Percentiles rank a stretch among this genome's conserved stretches.
Evolutionary conservation across 2,113 vertebrate species (phyloP).

Genomic region (Orientallactaga bullata): DNA sequence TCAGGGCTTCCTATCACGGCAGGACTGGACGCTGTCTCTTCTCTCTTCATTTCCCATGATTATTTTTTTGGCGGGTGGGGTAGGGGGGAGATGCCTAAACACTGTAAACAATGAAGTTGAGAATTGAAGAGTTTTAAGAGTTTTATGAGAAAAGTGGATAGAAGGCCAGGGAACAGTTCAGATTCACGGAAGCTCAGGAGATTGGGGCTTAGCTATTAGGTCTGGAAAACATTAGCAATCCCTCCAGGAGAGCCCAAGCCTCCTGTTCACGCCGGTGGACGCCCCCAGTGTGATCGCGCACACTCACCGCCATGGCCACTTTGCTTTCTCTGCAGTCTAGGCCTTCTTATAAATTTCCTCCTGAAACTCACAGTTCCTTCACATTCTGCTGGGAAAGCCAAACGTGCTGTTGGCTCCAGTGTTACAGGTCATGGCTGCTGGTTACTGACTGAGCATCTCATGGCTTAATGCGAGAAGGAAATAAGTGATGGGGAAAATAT

Average conservation of each 20-base stretch:
- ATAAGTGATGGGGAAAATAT: not conserved
- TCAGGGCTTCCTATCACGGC: not conserved
- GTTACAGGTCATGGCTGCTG: not conserved
- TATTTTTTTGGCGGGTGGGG: constrained; percentile 49
- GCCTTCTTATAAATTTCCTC: not conserved
- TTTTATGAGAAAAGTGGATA: constrained; percentile 8
- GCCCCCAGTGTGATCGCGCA: not conserved
- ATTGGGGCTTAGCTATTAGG: not conserved
- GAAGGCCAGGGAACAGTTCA: not conserved
- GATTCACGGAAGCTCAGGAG: not conserved
- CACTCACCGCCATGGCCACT: not conserved
- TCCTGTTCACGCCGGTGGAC: not conserved
- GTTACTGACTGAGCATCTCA: not conserved
- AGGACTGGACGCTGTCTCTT: constrained; percentile 10
- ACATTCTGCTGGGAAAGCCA: constrained; percentile 21
- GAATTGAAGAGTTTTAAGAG: not conserved
- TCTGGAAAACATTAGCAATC: not conserved
- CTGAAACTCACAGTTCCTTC: constrained; percentile 21
- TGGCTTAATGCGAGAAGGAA: constrained; percentile 20
- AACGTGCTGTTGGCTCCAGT: not conserved
- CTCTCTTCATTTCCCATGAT: constrained; percentile 43
- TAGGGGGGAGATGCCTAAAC: constrained; percentile 36
- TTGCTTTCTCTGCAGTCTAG: not conserved
- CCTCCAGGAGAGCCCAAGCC: not conserved
- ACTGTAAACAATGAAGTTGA: constrained; percentile 38